phyloP scores from a whole-genome alignment of 2,113 vertebrate species.

The Ochotona princeps region DNA sequence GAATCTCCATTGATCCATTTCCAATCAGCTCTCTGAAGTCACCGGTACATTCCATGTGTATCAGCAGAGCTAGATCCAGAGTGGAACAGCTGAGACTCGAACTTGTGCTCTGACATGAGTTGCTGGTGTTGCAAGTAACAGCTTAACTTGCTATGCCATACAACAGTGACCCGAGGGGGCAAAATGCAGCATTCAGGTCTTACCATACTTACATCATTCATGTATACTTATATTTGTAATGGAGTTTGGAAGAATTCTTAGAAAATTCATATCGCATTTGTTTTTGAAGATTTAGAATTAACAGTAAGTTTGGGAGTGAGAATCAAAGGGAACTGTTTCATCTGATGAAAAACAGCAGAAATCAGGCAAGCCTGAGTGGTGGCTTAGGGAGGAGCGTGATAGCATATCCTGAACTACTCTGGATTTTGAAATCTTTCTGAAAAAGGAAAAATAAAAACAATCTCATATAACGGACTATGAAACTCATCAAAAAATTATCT shows the following conservation, averaged over 20 bases:
- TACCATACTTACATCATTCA: background rate
- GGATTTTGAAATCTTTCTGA: background rate
- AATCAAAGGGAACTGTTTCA: background rate
- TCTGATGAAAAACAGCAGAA: constrained; percentile 26
- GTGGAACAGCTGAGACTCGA: no score
- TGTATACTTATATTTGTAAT: no score
- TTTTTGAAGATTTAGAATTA: background rate
- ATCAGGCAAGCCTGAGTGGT: background rate
- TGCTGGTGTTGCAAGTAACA: no score
- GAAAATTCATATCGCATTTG: background rate
- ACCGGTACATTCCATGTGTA: no score
- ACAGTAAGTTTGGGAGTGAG: background rate
- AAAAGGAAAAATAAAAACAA: background rate
- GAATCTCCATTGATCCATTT: no score
- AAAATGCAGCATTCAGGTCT: constrained; percentile 2
- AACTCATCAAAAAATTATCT: constrained; percentile 4
- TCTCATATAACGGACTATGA: background rate
- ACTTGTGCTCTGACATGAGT: no score
- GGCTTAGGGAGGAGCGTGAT: background rate
- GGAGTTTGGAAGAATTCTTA: background rate
- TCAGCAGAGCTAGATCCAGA: no score
- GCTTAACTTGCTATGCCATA: no score
- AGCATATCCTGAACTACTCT: background rate
- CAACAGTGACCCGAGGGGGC: no score
- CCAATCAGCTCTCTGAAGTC: no score